Evolutionary conservation across 2,888 invertebrate genomes (phyloP).

Genomic region (Yponomeuta evonymella): DNA sequence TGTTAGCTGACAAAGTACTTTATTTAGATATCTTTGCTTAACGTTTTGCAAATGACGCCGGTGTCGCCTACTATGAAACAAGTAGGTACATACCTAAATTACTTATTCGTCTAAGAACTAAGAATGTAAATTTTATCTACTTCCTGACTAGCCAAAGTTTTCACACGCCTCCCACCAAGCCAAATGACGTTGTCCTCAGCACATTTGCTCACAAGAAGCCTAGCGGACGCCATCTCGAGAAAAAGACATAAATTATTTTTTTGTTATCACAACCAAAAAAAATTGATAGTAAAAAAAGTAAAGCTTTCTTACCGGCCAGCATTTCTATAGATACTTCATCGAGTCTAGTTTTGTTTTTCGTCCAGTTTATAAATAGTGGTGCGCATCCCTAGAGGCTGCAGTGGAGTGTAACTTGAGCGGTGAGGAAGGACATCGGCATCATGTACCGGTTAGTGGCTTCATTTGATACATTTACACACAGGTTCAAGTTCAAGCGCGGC

Average conservation of each 20-base stretch:
- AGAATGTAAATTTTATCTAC: not conserved
- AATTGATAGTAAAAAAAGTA: too few relatives aligned
- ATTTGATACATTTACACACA: constrained; percentile 23
- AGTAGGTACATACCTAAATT: too few relatives aligned
- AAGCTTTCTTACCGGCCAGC: not conserved
- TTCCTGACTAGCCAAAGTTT: not conserved
- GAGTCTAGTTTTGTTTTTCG: constrained; percentile 41
- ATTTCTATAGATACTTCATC: constrained; percentile 14
- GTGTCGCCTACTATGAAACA: too few relatives aligned
- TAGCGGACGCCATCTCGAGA: constrained; percentile 34
- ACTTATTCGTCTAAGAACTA: not conserved
- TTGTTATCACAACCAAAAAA: too few relatives aligned
- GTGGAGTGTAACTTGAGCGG: constrained; percentile 27
- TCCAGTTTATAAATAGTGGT: constrained; percentile 53
- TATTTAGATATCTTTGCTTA: too few relatives aligned
- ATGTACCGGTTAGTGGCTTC: constrained; percentile 64
- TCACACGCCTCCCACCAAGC: constrained; percentile 9
- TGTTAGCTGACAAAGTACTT: too few relatives aligned
- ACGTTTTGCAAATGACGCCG: too few relatives aligned
- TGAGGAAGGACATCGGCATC: constrained; percentile 20
- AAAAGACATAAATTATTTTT: not conserved
- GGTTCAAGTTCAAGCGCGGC: constrained; percentile 15
- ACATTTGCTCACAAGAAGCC: constrained; percentile 10
- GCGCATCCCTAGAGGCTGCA: constrained; percentile 39
- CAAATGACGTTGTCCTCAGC: not conserved